These are phyloP conservation scores for Nesospiza acunhae DNA, from an alignment of 2,113 vertebrate genomes.

Conservation along the genomic window DNA sequence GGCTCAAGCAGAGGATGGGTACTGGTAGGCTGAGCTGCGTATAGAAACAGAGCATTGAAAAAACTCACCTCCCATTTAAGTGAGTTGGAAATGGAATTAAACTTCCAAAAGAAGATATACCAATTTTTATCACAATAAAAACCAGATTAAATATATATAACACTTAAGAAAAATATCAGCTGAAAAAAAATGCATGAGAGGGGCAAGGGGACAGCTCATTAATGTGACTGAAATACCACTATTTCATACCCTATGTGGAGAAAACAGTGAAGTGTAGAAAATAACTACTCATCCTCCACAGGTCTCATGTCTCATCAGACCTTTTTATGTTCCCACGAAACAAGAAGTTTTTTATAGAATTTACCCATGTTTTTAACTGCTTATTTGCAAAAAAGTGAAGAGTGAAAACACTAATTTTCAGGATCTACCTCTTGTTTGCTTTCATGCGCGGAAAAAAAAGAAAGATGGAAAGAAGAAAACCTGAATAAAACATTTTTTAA, in stretches of 20 bases:
- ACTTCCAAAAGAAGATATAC: background rate
- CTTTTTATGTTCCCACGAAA: background rate
- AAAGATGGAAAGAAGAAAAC: background rate
- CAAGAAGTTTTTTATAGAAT: background rate
- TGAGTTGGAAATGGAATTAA: background rate
- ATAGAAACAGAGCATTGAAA: background rate
- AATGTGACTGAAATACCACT: background rate
- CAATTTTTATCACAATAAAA: background rate
- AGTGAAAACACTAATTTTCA: background rate
- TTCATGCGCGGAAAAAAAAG: background rate
- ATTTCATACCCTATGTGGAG: background rate
- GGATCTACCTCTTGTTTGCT: background rate
- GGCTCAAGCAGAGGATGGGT: background rate
- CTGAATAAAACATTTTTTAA: background rate
- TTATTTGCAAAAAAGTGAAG: background rate
- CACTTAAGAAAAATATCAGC: background rate
- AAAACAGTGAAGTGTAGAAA: background rate
- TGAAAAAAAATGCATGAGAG: background rate
- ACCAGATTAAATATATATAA: background rate
- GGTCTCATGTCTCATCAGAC: background rate
- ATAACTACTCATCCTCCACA: background rate
- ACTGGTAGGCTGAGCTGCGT: background rate
- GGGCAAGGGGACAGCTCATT: background rate
- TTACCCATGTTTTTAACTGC: background rate
- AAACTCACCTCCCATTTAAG: background rate